Evolutionary conservation across 2,888 invertebrate species (phyloP), one percentile per base, ranked within the genome.

Genomic region (Lepidocyrtinus sp.): DNA sequence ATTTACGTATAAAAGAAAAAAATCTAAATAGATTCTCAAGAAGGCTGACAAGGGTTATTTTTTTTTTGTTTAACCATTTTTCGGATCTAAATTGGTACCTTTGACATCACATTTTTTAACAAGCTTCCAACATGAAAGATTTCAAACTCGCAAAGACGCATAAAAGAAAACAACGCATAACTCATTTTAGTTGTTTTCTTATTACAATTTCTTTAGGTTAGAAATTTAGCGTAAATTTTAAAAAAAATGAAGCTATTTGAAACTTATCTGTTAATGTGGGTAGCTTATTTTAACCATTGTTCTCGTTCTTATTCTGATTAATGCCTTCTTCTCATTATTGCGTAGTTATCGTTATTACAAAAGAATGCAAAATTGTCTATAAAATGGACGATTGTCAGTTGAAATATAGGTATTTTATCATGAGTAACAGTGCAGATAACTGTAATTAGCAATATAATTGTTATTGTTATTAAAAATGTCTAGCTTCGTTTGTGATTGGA

Each of bases 1-100:
- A n/a, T n/a, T n/a, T n/a, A n/a, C n/a, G n/a, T n/a, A n/a, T n/a
- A n/a, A n/a, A n/a, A n/a, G n/a, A n/a, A n/a, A n/a, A n/a, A n/a
- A n/a, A n/a, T n/a, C n/a, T n/a, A n/a, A n/a, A n/a, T n/a, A n/a
- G 55, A 55, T 55, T 55, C 55, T 55, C 55, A 55, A 55, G 2
- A 55, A 55, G 55, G 55, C n/a, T 55, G 55, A 55, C 3, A 55
- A n/a, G 55, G 55, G 5, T 55, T 55, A 2, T 55, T 12, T 55
- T 55, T 55, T 55, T 7, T 55, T 55, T n/a, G n/a, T n/a, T 55
- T 55, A 55, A 55, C 36, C 36, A 36, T 12, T 36, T 36, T 9
- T n/a, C n/a, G n/a, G n/a, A n/a, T n/a, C n/a, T n/a, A n/a, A n/a
- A n/a, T n/a, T 36, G 36, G 12, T 36, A 9, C 36, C 12, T 12